These are phyloP conservation scores for Pelusios castaneus DNA, from an alignment of 2,113 vertebrate species.

Conservation along the genomic window DNA sequence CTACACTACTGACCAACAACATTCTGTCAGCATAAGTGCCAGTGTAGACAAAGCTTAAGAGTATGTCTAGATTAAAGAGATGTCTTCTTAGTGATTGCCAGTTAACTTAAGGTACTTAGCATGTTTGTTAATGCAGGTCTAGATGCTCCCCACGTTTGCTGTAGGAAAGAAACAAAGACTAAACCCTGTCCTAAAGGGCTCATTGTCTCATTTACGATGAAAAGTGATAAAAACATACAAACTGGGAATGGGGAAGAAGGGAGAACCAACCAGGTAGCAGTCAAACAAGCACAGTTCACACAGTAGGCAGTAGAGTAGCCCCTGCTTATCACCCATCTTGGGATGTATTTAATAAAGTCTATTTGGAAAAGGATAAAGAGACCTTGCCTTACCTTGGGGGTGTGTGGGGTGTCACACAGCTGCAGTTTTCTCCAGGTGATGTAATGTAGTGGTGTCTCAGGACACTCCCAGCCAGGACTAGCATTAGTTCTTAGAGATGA, in stretches of 20 bases:
- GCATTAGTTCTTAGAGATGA: not conserved
- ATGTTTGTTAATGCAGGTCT: too few species aligned
- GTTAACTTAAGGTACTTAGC: not conserved
- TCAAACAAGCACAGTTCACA: not conserved
- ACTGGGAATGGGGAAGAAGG: not conserved
- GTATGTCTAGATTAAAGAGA: not conserved
- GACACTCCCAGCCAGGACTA: not conserved
- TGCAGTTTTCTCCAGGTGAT: slow-evolving; percentile 82
- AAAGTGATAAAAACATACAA: not conserved
- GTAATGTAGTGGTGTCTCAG: slow-evolving; percentile 79
- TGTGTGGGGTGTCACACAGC: slow-evolving; percentile 83
- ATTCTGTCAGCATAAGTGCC: too few species aligned
- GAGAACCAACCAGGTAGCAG: not conserved
- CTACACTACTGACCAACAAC: too few species aligned
- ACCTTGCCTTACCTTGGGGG: slow-evolving; percentile 84
- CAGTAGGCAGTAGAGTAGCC: not conserved
- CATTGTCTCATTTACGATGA: not conserved
- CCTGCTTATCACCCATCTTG: not conserved
- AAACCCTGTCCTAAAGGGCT: not conserved
- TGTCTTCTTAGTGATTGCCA: not conserved
- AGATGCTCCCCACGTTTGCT: too few species aligned
- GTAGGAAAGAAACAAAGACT: too few species aligned
- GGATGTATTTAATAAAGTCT: accelerated
- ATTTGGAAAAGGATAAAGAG: accelerated
- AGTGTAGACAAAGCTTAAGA: not conserved